phyloP scores from a whole-genome alignment of 2,113 vertebrate species.

The Prunella himalayana region DNA sequence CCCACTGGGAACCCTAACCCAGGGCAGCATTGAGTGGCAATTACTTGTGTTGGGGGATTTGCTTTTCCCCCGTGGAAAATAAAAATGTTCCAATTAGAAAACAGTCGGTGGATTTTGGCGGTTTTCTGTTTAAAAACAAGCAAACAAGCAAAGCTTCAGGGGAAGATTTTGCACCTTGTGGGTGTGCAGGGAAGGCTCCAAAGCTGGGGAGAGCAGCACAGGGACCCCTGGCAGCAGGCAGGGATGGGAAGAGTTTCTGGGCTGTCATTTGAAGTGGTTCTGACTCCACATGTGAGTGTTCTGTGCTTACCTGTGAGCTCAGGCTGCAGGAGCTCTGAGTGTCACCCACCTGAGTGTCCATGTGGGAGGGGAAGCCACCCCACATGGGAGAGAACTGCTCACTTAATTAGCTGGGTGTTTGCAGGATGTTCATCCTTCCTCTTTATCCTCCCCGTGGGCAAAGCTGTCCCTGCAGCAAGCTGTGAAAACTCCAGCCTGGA shows the following conservation, averaged over 20 bases:
- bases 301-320: background rate
- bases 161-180: background rate
- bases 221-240: background rate
- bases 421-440: background rate
- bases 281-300: background rate
- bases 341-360: background rate
- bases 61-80: slow-evolving; percentile 18
- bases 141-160: background rate
- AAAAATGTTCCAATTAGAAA: slow-evolving; percentile 2
- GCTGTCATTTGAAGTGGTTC: background rate
- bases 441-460: background rate
- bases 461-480: background rate
- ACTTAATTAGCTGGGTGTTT: accelerated
- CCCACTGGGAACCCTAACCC: background rate
- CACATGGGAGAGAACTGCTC: background rate
- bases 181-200: background rate
- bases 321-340: background rate
- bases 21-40: background rate
- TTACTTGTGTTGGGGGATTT: slow-evolving; percentile 10
- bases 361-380: background rate
- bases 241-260: background rate
- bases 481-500: background rate
- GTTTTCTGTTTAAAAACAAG: background rate
- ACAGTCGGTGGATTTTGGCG: background rate
- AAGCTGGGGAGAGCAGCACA: background rate